Conservation (phyloP, 2,797 vertebrate species). For the Pyrrhura leucotis region DNA sequence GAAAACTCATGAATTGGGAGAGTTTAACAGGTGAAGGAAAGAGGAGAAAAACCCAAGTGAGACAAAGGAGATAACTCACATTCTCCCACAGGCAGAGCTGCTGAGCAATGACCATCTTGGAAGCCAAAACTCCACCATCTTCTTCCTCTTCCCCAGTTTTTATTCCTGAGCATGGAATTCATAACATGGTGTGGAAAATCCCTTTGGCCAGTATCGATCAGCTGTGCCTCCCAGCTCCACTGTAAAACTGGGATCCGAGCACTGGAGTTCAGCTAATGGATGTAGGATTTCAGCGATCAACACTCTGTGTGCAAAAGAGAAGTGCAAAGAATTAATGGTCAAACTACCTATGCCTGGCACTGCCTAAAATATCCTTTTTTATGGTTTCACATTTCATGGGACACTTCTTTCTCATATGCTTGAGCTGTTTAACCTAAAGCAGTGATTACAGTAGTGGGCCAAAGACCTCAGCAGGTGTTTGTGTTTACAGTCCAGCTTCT, state of each 20-base stretch:
- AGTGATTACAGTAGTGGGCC: background rate
- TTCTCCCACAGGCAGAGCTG: background rate
- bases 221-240: background rate
- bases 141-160: background rate
- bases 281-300: background rate
- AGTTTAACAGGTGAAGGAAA: background rate
- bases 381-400: background rate
- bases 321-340: background rate
- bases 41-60: background rate
- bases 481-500: background rate
- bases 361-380: background rate
- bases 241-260: background rate
- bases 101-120: background rate
- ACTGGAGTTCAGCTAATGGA: background rate
- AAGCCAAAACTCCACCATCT: background rate
- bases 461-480: background rate
- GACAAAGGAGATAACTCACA: background rate
- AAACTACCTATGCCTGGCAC: background rate
- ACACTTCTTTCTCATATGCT: background rate
- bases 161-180: background rate
- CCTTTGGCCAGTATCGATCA: background rate
- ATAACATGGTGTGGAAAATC: background rate
- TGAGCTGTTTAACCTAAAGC: background rate
- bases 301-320: background rate
- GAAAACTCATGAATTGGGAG: background rate